Conservation (phyloP, 2,888 invertebrate genomes). For the Hipparchia semele region DNA sequence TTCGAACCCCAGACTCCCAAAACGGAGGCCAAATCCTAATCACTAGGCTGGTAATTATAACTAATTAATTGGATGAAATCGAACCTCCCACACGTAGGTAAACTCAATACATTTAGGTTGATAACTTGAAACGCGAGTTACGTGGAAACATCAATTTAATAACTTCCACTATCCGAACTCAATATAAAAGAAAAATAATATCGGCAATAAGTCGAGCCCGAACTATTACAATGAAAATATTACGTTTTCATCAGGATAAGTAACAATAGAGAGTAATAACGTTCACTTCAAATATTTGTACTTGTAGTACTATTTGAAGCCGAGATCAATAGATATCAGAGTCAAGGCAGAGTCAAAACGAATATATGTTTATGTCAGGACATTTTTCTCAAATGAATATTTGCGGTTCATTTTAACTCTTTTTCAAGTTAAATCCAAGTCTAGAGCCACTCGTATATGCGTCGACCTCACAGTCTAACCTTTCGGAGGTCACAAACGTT, state of each 20-base stretch:
- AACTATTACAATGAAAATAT: constrained; percentile 33
- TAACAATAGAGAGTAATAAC: constrained; percentile 51
- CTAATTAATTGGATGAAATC: neutral
- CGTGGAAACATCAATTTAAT: constrained; percentile 3
- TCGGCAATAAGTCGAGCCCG: neutral
- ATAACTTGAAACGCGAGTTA: neutral
- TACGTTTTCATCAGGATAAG: constrained; percentile 34
- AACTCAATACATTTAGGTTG: neutral
- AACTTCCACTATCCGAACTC: constrained; percentile 2
- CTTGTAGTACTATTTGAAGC: constrained; percentile 47
- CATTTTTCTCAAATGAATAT: too few relatives aligned
- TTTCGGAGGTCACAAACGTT: neutral
- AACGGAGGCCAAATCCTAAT: too few relatives aligned
- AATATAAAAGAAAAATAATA: constrained; percentile 14
- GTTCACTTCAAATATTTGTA: constrained; percentile 59
- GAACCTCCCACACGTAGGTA: neutral
- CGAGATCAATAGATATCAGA: too few relatives aligned
- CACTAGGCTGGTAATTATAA: neutral
- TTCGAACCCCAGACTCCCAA: too few relatives aligned
- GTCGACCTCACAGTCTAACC: constrained; percentile 1
- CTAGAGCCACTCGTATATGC: neutral
- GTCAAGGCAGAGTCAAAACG: too few relatives aligned
- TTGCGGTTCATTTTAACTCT: too few relatives aligned
- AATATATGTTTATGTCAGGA: too few relatives aligned
- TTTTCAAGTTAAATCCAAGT: too few relatives aligned